phyloP scores from a whole-genome alignment of 1,140 invertebrate species.

The Schlechtendalia chinensis region DNA sequence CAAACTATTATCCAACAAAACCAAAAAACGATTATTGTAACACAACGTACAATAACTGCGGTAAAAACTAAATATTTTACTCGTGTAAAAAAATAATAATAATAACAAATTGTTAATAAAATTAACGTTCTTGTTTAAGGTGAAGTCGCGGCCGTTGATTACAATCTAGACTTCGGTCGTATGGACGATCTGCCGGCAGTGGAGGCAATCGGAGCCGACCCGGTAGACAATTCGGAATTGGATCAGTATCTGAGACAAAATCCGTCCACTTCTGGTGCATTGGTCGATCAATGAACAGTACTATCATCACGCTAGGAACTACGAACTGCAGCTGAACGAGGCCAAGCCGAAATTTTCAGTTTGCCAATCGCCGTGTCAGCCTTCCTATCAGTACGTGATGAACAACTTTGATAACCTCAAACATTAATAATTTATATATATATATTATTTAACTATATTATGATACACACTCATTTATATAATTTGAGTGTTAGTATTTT shows the following conservation, averaged over 20 bases:
- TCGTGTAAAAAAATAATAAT: too few relatives aligned
- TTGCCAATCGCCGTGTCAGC: neutral
- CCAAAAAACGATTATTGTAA: neutral
- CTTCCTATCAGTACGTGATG: slow-evolving; percentile 33
- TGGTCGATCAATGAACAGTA: neutral
- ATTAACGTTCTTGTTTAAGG: neutral
- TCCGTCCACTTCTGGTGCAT: neutral
- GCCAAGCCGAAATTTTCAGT: neutral
- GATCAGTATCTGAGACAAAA: slow-evolving; percentile 50
- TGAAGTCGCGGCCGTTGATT: neutral
- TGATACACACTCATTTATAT: neutral
- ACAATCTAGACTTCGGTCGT: slow-evolving; percentile 43
- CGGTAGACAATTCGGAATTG: slow-evolving; percentile 50
- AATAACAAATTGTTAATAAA: too few relatives aligned
- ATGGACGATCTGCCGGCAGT: slow-evolving; percentile 40
- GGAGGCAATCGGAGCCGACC: slow-evolving; percentile 34
- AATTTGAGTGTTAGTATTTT: neutral
- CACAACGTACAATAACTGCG: neutral
- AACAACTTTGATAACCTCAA: slow-evolving; percentile 20
- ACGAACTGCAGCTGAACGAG: slow-evolving; percentile 25
- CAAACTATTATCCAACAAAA: slow-evolving; percentile 34
- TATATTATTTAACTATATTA: neutral
- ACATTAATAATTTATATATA: neutral
- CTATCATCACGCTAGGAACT: slow-evolving; percentile 6
- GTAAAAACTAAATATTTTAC: neutral